Base-by-base conservation (phyloP, 1,140 invertebrate genomes). In the Caenorhabditis remanei region DNA sequence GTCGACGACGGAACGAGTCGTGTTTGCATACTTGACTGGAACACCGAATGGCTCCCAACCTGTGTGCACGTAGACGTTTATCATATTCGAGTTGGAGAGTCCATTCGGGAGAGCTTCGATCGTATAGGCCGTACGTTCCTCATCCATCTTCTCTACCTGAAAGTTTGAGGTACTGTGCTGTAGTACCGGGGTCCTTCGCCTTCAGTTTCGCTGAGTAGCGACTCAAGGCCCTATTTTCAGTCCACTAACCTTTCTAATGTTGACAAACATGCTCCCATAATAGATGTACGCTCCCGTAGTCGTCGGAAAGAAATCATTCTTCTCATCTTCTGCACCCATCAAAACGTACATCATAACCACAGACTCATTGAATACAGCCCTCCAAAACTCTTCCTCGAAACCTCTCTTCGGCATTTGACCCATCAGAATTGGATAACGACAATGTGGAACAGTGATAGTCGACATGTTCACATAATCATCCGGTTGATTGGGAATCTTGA, bases 341-440 rank as follows among this genome's bases (percentile, higher is more conserved):
- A 79, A 50, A 79, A 79, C 46, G n/a, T 79, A 79, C 71, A 79
- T 53, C 46, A 79, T 79, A 11, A 79, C 71, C 4, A 79, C 71
- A 0, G 71, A 79, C 53, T 79, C 71, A 50, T 79, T 50, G 71
- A 79, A 79, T 19, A n/a, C n/a, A 8, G 71, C 71, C 19, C 14
- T 79, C 71, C 71, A 79, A 24, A 79, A 79, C 71, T 79, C 71
- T 79, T 79, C 71, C 11, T 79, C 71, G n/a, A n/a, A 50, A 9
- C 71, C 71, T 79, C 71, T 79, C n/a, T 79, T 79, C n/a, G 71
- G 71, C 43, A 79, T 79, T 24, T 79, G 71, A 50, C 19, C 71
- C 71, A 79, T 79, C 46, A 79, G 46, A 50, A 79, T 50, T 24
- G 71, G 71, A 41, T 79, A 79, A 41, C 71, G 71, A 24, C 71